Base-by-base conservation (phyloP, 2,888 invertebrate genomes). In the Orthosia gothica region DNA sequence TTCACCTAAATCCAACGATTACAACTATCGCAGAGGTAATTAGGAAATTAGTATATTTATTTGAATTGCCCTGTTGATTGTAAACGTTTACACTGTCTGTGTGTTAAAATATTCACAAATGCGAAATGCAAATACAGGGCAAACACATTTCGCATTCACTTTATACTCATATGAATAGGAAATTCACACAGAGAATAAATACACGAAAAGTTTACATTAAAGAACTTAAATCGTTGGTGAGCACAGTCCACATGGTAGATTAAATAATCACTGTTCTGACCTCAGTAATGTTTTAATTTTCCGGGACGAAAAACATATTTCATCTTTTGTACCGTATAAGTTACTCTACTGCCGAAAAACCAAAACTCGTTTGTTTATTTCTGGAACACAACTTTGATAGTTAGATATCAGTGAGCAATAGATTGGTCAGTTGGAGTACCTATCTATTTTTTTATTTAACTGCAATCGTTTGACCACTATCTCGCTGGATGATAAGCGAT, bases 81-180 rank as follows among this genome's bases (percentile, higher is more conserved):
- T 64, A 68, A 75, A 81, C 57, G 57, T 82, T 78, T 78, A 64
- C 75, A 47, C n/a, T 40, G 23, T 50, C 13, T 55, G 26, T 62
- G 23, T 50, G 75, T 67, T 80, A 45, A 68, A 61, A 66, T 79
- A 65, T 70, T 70, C 62, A 79, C 62, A 79, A 70, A 76, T 54
- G 23, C 49, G 26, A 62, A 66, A 66, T 76, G 64, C 40, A 79
- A 79, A 79, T 58, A 67, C 16, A 54, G 13, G 47, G 55, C 52
- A 57, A 23, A 76, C 64, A 69, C 52, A 69, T 69, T 79, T 54
- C 49, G n/a, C 55, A 67, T 76, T 82, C 69, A 70, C 57, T 76
- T 65, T 76, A 75, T 26, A 13, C 55, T 16, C 45, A n/a, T 63
- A 68, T 65, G 55, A 80, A 74, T 74, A 54, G 23, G 15, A 49